Percentiles rank a stretch among this genome's conserved stretches.
These are phyloP conservation scores for Elephas maximus DNA, from an alignment of 2,113 vertebrate species.

Conservation along the genomic window DNA sequence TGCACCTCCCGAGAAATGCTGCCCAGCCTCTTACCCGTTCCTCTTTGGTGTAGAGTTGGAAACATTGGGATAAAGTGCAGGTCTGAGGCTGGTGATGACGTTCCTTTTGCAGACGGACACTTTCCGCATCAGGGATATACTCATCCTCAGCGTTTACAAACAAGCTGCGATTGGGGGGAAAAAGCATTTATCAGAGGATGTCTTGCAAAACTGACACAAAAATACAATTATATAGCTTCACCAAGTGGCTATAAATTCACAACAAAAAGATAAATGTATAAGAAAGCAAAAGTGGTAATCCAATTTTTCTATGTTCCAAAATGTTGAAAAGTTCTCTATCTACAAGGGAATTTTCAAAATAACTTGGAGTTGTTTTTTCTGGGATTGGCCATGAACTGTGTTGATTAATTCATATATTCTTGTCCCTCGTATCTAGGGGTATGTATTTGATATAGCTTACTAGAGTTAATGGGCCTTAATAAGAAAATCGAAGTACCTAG, in stretches of 20 bases:
- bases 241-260: not conserved
- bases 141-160: conserved; percentile 97
- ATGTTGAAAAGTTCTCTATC: conserved; percentile 9
- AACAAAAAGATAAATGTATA: not conserved
- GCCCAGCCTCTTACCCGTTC: conserved; percentile 92
- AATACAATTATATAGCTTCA: not conserved
- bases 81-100: conserved; percentile 97
- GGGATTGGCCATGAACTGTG: not conserved
- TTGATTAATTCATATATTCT: not conserved
- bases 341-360: conserved; percentile 13
- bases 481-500: conserved; percentile 49
- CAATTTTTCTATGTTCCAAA: not conserved
- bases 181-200: conserved; percentile 13
- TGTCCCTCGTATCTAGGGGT: not conserved
- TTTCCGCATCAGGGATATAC: conserved; percentile 98
- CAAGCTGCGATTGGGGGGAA: conserved; percentile 89
- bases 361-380: not conserved
- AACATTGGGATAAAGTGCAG: conserved; percentile 98
- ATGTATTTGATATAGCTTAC: not conserved
- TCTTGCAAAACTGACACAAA: not conserved
- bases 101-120: conserved; percentile 96
- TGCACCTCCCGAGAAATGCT: not conserved
- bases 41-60: conserved; percentile 99
- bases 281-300: not conserved
- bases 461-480: not conserved